Evolutionary conservation across 2,888 invertebrate species (phyloP).

Genomic region (Caenorhabditis afra): DNA sequence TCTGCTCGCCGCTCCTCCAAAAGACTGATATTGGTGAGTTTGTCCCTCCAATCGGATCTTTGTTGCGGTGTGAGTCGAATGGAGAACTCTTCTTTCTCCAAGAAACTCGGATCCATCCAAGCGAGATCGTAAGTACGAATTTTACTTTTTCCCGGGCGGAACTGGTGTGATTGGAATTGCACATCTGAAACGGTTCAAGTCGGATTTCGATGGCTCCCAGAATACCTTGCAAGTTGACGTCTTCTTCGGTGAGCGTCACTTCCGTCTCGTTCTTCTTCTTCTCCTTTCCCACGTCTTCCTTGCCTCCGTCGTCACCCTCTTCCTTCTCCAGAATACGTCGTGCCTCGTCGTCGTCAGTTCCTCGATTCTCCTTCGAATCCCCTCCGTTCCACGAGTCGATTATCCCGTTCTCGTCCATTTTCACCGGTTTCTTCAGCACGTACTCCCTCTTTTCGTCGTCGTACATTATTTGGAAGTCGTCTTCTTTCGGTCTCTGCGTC

Average conservation of each 20-base stretch:
- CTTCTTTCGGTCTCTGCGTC: slow-evolving; percentile 17
- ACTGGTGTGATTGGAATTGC: slow-evolving; percentile 14
- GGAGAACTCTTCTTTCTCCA: slow-evolving; percentile 59
- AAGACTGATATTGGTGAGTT: slow-evolving; percentile 44
- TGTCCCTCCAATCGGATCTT: slow-evolving; percentile 45
- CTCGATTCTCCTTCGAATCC: slow-evolving; percentile 40
- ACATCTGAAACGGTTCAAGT: slow-evolving; percentile 14
- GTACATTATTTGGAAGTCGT: slow-evolving; percentile 53
- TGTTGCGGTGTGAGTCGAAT: slow-evolving; percentile 30
- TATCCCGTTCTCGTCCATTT: slow-evolving; percentile 39
- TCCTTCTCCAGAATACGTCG: slow-evolving; percentile 32
- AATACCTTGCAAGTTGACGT: slow-evolving; percentile 18
- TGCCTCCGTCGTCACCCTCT: slow-evolving; percentile 25
- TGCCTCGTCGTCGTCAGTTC: slow-evolving; percentile 10
- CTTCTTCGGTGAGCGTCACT: slow-evolving; percentile 29
- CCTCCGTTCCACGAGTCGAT: slow-evolving; percentile 54
- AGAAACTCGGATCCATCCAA: slow-evolving; percentile 49
- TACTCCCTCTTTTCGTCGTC: slow-evolving; percentile 48
- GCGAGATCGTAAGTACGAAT: slow-evolving; percentile 43
- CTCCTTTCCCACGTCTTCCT: not conserved
- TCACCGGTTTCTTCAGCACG: slow-evolving; percentile 35
- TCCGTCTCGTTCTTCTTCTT: slow-evolving; percentile 14
- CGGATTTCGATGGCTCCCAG: not conserved
- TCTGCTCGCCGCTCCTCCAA: slow-evolving; percentile 46
- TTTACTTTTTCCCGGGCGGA: slow-evolving; percentile 39